phyloP scores from a whole-genome alignment of 2,888 invertebrate species.

The Amiota minor region DNA sequence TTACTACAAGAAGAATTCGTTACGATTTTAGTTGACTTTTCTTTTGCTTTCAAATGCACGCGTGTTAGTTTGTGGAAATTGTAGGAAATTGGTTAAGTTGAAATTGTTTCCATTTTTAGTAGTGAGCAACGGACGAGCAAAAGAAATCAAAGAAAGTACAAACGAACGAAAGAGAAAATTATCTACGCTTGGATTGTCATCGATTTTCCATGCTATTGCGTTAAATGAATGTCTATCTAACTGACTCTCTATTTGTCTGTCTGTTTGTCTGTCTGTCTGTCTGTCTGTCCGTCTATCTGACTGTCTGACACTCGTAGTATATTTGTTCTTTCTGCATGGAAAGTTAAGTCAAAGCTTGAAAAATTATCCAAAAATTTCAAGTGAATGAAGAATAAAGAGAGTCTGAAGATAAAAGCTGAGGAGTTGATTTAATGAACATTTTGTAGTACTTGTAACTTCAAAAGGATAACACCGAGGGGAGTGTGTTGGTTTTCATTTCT shows the following conservation, averaged over 20 bases:
- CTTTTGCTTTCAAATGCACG: not conserved
- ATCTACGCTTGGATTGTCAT: conserved; percentile 66
- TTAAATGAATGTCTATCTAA: conserved; percentile 54
- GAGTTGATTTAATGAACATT: too few species aligned
- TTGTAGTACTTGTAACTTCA: too few species aligned
- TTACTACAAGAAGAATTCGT: not conserved
- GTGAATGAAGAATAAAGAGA: too few species aligned
- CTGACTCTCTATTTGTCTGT: not conserved
- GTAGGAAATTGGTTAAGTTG: conserved; percentile 66
- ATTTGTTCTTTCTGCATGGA: too few species aligned
- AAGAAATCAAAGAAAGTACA: not conserved
- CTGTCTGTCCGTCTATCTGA: conserved; percentile 32
- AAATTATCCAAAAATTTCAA: too few species aligned
- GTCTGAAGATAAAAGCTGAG: too few species aligned
- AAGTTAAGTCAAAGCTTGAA: too few species aligned
- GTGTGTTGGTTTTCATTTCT: too few species aligned
- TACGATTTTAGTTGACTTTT: not conserved
- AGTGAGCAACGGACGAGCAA: not conserved
- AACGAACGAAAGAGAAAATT: conserved; percentile 48
- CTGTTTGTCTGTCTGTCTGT: not conserved
- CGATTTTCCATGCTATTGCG: conserved; percentile 66
- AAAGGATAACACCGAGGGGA: too few species aligned
- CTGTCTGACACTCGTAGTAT: too few species aligned
- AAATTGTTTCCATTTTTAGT: conserved; percentile 59
- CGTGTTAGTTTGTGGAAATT: conserved; percentile 52